A percentile compares a stretch with the other conserved stretches of the same genome.
Evolutionary conservation across 2,888 invertebrate genomes (phyloP).

Genomic region (Alitta virens): DNA sequence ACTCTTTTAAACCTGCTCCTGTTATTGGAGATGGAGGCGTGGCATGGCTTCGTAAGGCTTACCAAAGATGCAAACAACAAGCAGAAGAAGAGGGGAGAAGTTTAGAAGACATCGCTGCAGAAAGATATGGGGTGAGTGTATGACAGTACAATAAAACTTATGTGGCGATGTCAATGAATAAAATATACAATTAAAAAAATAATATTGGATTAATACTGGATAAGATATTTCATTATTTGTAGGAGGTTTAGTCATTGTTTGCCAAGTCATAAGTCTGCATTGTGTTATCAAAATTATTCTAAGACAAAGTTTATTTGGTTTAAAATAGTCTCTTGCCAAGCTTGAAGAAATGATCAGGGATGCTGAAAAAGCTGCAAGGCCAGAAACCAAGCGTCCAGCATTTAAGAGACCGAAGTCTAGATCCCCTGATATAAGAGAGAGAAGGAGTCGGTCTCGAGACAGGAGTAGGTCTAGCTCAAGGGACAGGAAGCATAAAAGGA

Average conservation of each 20-base stretch:
- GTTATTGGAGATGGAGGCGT: constrained; percentile 61
- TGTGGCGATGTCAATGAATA: no score
- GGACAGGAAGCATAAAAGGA: not conserved
- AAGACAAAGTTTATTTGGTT: no score
- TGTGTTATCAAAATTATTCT: no score
- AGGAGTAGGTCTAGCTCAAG: constrained; percentile 8
- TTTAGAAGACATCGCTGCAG: constrained; percentile 63
- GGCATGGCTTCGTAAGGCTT: constrained; percentile 62
- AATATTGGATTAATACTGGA: no score
- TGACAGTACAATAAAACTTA: no score
- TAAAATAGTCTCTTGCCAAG: constrained; percentile 62
- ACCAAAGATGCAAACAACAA: constrained; percentile 62
- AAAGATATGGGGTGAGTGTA: constrained; percentile 62
- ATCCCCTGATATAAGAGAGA: not conserved
- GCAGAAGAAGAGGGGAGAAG: constrained; percentile 61
- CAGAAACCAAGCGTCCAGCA: not conserved
- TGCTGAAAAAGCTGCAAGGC: constrained; percentile 57
- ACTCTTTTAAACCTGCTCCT: not conserved
- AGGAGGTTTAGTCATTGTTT: no score
- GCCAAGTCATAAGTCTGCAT: no score
- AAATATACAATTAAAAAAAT: no score
- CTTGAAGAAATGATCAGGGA: constrained; percentile 60
- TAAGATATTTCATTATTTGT: no score
- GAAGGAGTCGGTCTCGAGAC: not conserved
- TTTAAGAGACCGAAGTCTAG: not conserved